Evolutionary conservation across 2,113 vertebrate genomes (phyloP).

Genomic region (Ornithorhynchus anatinus): DNA sequence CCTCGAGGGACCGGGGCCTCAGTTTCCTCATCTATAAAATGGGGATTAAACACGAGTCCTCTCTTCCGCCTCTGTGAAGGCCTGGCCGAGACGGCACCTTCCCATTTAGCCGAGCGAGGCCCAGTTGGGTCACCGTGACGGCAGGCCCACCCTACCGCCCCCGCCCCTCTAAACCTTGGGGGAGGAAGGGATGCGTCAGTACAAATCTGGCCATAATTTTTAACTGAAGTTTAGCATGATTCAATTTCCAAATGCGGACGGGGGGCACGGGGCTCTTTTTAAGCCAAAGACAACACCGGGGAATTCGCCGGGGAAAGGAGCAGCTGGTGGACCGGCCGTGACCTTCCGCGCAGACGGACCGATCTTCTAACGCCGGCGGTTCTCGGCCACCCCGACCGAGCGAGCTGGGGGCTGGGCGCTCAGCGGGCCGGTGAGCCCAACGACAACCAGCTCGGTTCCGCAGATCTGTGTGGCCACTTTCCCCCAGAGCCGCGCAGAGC

Average conservation of each 20-base stretch:
- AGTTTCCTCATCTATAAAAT: no score
- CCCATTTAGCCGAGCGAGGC: no score
- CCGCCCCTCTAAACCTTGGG: no score
- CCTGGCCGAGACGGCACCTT: no score
- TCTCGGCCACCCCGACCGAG: background rate
- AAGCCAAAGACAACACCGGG: slow-evolving; percentile 9
- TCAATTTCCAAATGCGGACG: background rate
- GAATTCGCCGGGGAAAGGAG: background rate
- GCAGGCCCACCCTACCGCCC: no score
- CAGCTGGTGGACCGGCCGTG: background rate
- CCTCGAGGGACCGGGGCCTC: no score
- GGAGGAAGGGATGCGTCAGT: no score
- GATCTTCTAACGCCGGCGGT: accelerated
- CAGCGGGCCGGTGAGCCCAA: background rate
- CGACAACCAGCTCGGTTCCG: background rate
- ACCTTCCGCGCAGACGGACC: background rate
- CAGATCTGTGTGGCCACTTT: accelerated
- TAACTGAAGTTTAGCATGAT: background rate
- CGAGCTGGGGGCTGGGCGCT: background rate
- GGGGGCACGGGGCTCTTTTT: background rate
- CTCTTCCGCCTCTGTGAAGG: no score
- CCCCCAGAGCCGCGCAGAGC: background rate
- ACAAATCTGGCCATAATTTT: no score
- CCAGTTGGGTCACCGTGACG: no score
- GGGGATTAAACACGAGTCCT: no score